phyloP scores from a whole-genome alignment of 2,797 vertebrate species.

The Chaetophractus vellerosus region DNA sequence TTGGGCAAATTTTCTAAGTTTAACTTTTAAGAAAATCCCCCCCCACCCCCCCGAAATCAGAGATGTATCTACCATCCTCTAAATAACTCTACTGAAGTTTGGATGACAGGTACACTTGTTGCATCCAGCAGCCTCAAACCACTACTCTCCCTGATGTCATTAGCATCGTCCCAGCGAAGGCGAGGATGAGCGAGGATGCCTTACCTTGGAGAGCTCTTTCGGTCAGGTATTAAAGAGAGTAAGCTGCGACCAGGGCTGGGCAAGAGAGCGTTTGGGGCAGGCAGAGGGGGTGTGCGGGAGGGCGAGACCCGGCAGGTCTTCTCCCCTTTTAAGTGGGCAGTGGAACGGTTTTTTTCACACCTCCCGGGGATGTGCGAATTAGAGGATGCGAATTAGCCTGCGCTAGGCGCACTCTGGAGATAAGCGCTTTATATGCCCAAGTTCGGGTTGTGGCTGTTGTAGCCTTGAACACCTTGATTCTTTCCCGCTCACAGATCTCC shows the following conservation, averaged over 20 bases:
- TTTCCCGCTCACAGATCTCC: background rate
- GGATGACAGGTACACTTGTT: conserved; percentile 79
- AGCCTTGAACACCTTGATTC: background rate
- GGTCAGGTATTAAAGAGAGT: background rate
- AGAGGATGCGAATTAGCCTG: background rate
- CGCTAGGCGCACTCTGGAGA: background rate
- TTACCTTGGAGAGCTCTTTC: background rate
- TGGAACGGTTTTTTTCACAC: background rate
- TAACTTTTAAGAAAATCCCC: background rate
- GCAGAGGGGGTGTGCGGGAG: too few species aligned
- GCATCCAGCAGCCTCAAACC: conserved; percentile 51
- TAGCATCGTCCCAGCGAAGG: conserved; percentile 32
- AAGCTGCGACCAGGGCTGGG: background rate
- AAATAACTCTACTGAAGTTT: conserved; percentile 7
- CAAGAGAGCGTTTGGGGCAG: background rate
- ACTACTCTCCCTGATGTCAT: background rate
- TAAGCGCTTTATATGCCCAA: background rate
- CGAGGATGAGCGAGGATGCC: background rate
- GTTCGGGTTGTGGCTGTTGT: background rate
- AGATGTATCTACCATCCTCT: background rate
- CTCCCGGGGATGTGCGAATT: background rate
- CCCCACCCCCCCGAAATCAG: background rate
- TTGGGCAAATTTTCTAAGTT: background rate
- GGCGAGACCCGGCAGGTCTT: background rate
- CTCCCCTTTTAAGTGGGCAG: background rate